Conservation (phyloP, 2,888 invertebrate genomes). For the Lasioglossum lativentre region DNA sequence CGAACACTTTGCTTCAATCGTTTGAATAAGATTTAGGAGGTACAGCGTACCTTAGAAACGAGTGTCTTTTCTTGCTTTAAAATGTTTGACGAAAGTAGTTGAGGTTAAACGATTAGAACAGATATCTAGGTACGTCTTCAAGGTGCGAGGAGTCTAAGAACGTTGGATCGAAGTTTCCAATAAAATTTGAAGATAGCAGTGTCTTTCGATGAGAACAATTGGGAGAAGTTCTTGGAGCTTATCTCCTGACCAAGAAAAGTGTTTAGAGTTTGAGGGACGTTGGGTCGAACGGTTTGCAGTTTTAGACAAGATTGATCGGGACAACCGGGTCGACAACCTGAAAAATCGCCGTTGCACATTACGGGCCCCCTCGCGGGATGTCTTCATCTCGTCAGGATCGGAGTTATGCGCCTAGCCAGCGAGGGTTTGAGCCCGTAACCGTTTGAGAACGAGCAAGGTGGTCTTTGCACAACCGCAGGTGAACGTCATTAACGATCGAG, state of each 20-base stretch:
- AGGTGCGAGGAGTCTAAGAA: not conserved
- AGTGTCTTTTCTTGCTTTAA: not conserved
- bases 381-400: constrained; percentile 8
- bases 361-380: not conserved
- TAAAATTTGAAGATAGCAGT: not conserved
- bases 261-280: not conserved
- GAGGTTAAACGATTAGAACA: not conserved
- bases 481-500: constrained; percentile 35
- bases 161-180: not conserved
- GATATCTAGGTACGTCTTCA: not conserved
- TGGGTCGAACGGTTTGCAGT: not conserved
- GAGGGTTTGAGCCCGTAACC: constrained; percentile 29
- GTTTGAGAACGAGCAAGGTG: constrained; percentile 47
- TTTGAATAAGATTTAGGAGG: not conserved
- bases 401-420: not conserved
- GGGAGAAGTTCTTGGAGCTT: not conserved
- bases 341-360: not conserved
- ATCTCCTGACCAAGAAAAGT: not conserved
- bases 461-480: constrained; percentile 25
- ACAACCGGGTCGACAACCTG: constrained; percentile 3
- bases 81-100: not conserved
- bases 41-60: not conserved
- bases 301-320: not conserved
- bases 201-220: not conserved
- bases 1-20: not conserved